These are phyloP conservation scores for Aricia artaxerxes DNA, from an alignment of 2,888 invertebrate species.

Conservation along the genomic window DNA sequence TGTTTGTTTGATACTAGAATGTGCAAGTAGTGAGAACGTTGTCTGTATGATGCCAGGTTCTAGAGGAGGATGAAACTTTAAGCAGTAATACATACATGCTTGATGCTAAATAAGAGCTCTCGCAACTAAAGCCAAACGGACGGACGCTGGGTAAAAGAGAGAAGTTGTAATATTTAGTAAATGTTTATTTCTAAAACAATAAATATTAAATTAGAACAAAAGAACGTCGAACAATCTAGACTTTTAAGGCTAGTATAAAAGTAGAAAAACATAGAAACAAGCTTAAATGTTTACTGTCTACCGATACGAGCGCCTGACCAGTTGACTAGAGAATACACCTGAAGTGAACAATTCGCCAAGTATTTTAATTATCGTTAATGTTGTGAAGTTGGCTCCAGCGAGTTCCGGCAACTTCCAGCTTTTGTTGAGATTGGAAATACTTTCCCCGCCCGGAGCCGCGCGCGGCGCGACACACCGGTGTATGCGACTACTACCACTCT, in stretches of 20 bases:
- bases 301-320: neutral
- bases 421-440: constrained; percentile 9
- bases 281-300: neutral
- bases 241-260: neutral
- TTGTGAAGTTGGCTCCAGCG: neutral
- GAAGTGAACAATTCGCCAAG: neutral
- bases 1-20: too few species aligned
- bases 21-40: too few species aligned
- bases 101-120: neutral
- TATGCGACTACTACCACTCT: neutral
- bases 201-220: neutral
- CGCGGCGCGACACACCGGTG: neutral
- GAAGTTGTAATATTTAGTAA: neutral
- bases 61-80: too few species aligned
- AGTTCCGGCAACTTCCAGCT: neutral
- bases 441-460: neutral
- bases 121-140: neutral
- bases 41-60: too few species aligned
- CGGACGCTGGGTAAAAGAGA: too few species aligned
- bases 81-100: too few species aligned
- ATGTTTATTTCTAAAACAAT: neutral
- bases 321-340: neutral
- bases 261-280: neutral
- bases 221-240: neutral
- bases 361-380: constrained; percentile 18